Evolutionary conservation across 2,888 invertebrate species (phyloP).

Genomic region (Pandemis heparana): DNA sequence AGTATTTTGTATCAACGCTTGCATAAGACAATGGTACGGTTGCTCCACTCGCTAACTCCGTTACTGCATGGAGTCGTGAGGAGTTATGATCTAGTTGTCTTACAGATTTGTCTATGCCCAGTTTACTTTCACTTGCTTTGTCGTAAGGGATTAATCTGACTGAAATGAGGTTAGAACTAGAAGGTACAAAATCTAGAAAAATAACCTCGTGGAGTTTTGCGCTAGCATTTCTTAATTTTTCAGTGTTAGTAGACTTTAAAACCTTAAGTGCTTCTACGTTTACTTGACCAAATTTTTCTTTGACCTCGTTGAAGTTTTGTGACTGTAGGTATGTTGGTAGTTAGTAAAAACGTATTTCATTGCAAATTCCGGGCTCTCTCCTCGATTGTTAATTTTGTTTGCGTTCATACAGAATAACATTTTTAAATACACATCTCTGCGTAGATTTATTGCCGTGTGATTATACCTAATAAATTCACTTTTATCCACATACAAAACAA

Average conservation of each 20-base stretch:
- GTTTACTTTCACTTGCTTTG: constrained; percentile 33
- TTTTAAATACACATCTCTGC: constrained; percentile 1
- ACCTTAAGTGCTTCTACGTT: neutral
- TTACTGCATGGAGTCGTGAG: constrained; percentile 12
- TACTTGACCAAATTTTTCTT: neutral
- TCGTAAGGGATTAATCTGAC: neutral
- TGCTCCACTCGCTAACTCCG: neutral
- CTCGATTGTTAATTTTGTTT: neutral
- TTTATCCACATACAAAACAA: constrained; percentile 5
- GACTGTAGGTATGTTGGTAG: neutral
- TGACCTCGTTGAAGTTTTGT: neutral
- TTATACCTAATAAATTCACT: constrained; percentile 17
- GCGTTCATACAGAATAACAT: neutral
- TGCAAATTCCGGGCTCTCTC: neutral
- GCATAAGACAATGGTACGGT: constrained; percentile 39
- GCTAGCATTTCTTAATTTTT: no score
- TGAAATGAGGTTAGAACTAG: neutral
- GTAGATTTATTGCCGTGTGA: neutral
- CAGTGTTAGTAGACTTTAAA: no score
- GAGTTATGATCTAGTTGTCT: constrained; percentile 39
- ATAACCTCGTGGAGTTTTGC: neutral
- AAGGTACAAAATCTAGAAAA: neutral
- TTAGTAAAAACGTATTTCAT: neutral
- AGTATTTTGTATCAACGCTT: constrained; percentile 16
- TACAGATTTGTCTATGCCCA: constrained; percentile 27